Base-by-base conservation (phyloP, 2,888 invertebrate genomes). In the Toxonevra muliebris region DNA sequence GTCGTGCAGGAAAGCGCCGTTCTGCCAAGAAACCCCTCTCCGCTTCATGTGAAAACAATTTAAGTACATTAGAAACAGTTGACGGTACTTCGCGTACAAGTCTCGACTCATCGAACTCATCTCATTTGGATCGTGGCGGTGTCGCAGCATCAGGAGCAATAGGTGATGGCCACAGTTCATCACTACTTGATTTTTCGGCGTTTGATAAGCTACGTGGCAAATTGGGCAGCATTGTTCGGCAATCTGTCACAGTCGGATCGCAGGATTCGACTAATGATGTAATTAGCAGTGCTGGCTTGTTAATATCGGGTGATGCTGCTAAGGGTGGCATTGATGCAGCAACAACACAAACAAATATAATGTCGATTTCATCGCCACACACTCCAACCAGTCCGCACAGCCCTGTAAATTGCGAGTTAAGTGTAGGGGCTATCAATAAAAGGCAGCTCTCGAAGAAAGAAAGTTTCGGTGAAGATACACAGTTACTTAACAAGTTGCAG, bases 391-490 rank as follows among this genome's bases (percentile, higher is more conserved):
- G 89, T 77, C 89, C 79, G 7, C 89, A 90, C 68, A 90, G 89
- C 77, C 89, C 78, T 15, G 30, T 7, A 30, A 74, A 89, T 42
- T 88, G 89, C 12, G 90, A 90, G 76, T 77, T 79, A 41, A 69
- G 71, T 76, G 78, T 76, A 7, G 71, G 55, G 20, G 69, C 69
- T 12, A 43, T 69, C n/a, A 59, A 81, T 63, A 83, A 88, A 17
- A 85, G 89, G 4, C 87, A 90, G 58, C 80, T 90, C 41, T 88
- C 89, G 0, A 86, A 90, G 71, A 91, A 91, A 0, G 91, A 92
- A 77, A 93, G 92, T 79, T 92, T 91, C 82, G 93, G 92, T 0
- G 92, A 91, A n/a, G 93, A 93, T 82, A 91, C 92, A 8, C 90
- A 92, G 77, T 90, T 93, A 45, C 84, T 92, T 43, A 91, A 91